A percentile compares a stretch with the other conserved stretches of the same genome.
phyloP scores from a whole-genome alignment of 23 tunicate genomes.

The Styela clava region DNA sequence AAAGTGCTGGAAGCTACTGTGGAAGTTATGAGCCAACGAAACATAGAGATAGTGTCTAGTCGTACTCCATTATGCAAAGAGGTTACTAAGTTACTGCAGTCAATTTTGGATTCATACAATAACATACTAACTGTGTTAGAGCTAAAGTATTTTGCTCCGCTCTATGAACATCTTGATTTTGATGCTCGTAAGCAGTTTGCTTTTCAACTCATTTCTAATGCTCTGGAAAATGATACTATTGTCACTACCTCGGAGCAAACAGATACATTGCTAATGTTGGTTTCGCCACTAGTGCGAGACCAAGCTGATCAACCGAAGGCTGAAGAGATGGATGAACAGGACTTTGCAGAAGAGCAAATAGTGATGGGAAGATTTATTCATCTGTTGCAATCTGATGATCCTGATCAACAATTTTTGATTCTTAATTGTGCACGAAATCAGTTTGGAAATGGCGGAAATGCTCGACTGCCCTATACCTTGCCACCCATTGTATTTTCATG shows the following conservation, averaged over 20 bases:
- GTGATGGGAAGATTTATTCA: conserved; percentile 68
- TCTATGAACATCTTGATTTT: conserved; percentile 80
- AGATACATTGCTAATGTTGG: conserved; percentile 55
- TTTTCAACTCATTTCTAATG: conserved; percentile 48
- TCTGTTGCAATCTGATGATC: conserved; percentile 41
- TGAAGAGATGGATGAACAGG: conserved; percentile 49
- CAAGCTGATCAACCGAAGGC: conserved; percentile 76
- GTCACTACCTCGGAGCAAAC: conserved; percentile 58
- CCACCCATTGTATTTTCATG: conserved; percentile 76
- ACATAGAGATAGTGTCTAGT: conserved; percentile 47
- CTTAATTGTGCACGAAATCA: conserved; percentile 61
- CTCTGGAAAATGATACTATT: conserved; percentile 53
- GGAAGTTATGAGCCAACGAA: conserved; percentile 62
- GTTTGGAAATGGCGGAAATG: conserved; percentile 74
- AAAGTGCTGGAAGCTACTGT: conserved; percentile 76
- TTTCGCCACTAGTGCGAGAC: conserved; percentile 77
- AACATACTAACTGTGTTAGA: conserved; percentile 58
- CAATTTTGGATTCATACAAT: conserved; percentile 55
- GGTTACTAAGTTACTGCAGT: conserved; percentile 41
- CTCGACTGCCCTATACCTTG: conserved; percentile 59
- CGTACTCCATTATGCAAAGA: conserved; percentile 66
- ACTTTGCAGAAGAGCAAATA: conserved; percentile 74
- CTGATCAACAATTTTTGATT: conserved; percentile 72
- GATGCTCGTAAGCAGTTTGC: conserved; percentile 70
- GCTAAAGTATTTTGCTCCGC: conserved; percentile 70